phyloP scores from a whole-genome alignment of 2,888 invertebrate genomes.

The Drosophila demipolita region DNA sequence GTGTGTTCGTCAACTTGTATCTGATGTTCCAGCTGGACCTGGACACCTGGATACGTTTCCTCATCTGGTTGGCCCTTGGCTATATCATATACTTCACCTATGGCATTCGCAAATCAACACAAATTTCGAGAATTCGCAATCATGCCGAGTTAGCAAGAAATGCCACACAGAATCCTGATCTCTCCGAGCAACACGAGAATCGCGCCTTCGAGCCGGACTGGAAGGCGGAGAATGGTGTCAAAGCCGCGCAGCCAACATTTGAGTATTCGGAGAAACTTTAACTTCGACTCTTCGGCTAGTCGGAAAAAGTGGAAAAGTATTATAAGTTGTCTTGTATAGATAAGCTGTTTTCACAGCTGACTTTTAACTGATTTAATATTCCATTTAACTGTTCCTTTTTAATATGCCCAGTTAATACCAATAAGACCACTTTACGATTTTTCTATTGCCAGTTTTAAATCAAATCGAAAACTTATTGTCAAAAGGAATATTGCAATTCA shows the following conservation, averaged over 20 bases:
- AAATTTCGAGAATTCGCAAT: constrained; percentile 85
- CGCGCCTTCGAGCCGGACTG: constrained; percentile 79
- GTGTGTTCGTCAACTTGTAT: constrained; percentile 94
- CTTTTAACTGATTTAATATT: neutral
- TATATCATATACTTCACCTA: constrained; percentile 94
- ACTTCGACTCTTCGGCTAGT: neutral
- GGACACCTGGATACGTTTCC: constrained; percentile 95
- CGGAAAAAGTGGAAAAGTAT: constrained; percentile 36
- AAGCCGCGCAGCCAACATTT: constrained; percentile 12
- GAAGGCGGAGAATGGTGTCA: constrained; percentile 75
- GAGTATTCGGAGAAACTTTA: constrained; percentile 68
- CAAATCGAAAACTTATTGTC: neutral
- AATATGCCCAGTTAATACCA: no score
- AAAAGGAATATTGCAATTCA: neutral
- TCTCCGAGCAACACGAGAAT: constrained; percentile 71
- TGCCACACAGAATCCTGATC: constrained; percentile 31
- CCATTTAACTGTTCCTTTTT: neutral
- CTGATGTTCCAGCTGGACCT: constrained; percentile 95
- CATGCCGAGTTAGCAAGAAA: constrained; percentile 66
- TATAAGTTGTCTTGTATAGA: constrained; percentile 46
- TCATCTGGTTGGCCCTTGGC: constrained; percentile 93
- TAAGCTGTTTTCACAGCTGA: constrained; percentile 5
- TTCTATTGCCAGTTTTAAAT: neutral
- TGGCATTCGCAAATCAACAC: constrained; percentile 91
- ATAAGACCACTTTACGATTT: neutral